phyloP scores from a whole-genome alignment of 2,888 invertebrate species.

The Drosophila meridiana region DNA sequence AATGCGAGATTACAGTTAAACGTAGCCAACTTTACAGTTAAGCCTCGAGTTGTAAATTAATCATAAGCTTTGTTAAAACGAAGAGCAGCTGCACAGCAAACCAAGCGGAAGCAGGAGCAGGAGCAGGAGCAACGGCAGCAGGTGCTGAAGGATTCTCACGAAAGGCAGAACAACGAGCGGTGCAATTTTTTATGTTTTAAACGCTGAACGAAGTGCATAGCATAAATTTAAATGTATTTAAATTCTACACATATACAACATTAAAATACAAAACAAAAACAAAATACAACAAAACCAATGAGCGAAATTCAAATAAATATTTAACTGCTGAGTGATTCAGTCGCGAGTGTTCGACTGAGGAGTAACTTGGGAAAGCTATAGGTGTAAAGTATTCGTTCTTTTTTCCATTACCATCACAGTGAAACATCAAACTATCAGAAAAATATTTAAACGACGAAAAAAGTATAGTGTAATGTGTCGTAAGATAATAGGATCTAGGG shows the following conservation, averaged over 20 bases:
- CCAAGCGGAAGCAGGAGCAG: neutral
- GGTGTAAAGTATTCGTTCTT: too few relatives aligned
- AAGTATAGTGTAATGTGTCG: too few relatives aligned
- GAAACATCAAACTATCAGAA: too few relatives aligned
- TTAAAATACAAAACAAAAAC: slow-evolving; percentile 46
- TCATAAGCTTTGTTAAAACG: slow-evolving; percentile 69
- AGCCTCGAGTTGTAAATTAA: slow-evolving; percentile 75
- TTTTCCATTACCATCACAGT: too few relatives aligned
- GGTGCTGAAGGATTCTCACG: slow-evolving; percentile 1
- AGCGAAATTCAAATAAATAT: slow-evolving; percentile 31
- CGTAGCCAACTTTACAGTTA: slow-evolving; percentile 76
- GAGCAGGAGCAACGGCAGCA: neutral
- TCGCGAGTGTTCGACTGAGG: neutral
- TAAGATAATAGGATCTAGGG: too few relatives aligned
- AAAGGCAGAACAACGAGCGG: slow-evolving; percentile 77
- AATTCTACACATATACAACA: slow-evolving; percentile 72
- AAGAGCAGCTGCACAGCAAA: slow-evolving; percentile 15
- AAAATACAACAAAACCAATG: slow-evolving; percentile 41
- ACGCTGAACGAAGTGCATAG: slow-evolving; percentile 77
- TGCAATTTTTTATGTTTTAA: slow-evolving; percentile 82
- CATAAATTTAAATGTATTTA: slow-evolving; percentile 78
- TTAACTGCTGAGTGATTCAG: neutral
- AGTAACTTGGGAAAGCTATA: too few relatives aligned
- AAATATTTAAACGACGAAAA: too few relatives aligned
- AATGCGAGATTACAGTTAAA: slow-evolving; percentile 79